Conservation (phyloP, 1,140 invertebrate species). For the Ceratina calcarata region DNA sequence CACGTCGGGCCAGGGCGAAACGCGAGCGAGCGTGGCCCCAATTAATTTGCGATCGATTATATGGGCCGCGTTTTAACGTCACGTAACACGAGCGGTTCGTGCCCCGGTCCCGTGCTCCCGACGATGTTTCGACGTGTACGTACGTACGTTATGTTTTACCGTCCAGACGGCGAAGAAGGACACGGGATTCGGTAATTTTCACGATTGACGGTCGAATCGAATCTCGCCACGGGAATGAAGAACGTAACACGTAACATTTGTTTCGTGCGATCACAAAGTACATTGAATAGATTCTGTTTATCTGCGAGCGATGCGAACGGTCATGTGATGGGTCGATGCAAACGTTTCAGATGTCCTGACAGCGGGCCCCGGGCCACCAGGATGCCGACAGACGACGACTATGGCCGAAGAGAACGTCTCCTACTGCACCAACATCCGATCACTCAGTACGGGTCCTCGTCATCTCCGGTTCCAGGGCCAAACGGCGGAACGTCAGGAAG, state of each 20-base stretch:
- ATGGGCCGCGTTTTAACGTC: slow-evolving; percentile 55
- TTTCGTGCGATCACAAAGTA: not conserved
- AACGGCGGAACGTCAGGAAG: slow-evolving; percentile 56
- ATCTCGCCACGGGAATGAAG: no score
- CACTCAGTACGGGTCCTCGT: slow-evolving; percentile 71
- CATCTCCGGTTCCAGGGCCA: slow-evolving; percentile 67
- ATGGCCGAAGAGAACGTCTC: slow-evolving; percentile 81
- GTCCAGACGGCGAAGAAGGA: slow-evolving; percentile 28
- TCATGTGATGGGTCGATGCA: not conserved
- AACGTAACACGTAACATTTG: no score
- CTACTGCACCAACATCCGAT: slow-evolving; percentile 78
- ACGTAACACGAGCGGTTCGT: slow-evolving; percentile 44
- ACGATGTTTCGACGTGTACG: slow-evolving; percentile 5
- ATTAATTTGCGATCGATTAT: slow-evolving; percentile 71
- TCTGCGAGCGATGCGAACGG: no score
- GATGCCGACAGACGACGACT: slow-evolving; percentile 81
- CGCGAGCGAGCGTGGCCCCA: slow-evolving; percentile 39
- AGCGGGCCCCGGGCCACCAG: slow-evolving; percentile 80
- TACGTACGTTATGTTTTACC: slow-evolving; percentile 29
- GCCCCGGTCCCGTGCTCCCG: not conserved
- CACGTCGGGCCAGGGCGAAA: slow-evolving; percentile 43
- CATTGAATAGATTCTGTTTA: not conserved
- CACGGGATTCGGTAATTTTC: no score
- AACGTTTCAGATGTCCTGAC: slow-evolving; percentile 79
- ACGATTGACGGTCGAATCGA: not conserved